Conservation (phyloP, 30 jellyfish, hydroid and myxozoan species). For the Chironex yamaguchii region DNA sequence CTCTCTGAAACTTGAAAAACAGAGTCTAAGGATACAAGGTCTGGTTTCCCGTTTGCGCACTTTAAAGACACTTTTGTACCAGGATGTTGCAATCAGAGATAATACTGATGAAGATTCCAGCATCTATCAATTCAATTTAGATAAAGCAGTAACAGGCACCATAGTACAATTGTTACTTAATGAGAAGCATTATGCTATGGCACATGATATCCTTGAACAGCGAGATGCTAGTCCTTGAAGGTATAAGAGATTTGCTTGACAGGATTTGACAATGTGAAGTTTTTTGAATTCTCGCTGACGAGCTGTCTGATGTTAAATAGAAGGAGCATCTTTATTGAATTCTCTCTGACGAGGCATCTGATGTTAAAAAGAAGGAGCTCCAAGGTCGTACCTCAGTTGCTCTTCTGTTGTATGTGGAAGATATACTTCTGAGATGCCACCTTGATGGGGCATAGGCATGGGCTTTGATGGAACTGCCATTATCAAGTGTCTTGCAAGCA, state of each 20-base stretch:
- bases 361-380: too few relatives aligned
- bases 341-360: too few relatives aligned
- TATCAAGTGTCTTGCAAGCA: too few relatives aligned
- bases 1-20: constrained; percentile 52
- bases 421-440: too few relatives aligned
- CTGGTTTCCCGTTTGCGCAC: constrained; percentile 44
- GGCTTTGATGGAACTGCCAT: too few relatives aligned
- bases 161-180: constrained; percentile 19
- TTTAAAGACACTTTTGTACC: constrained; percentile 42
- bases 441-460: too few relatives aligned
- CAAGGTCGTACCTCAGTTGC: too few relatives aligned
- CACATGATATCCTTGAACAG: constrained; percentile 52
- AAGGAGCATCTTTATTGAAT: too few relatives aligned
- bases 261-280: constrained; percentile 11
- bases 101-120: constrained; percentile 39
- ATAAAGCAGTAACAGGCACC: constrained; percentile 44
- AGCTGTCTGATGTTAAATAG: too few relatives aligned
- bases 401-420: too few relatives aligned
- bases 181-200: constrained; percentile 48
- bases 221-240: too few relatives aligned
- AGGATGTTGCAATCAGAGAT: constrained; percentile 36
- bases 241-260: not conserved
- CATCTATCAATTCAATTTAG: constrained; percentile 53
- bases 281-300: too few relatives aligned
- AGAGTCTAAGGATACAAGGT: constrained; percentile 36